Conservation (phyloP, 2,888 invertebrate species). For the Argyresthia albistria region DNA sequence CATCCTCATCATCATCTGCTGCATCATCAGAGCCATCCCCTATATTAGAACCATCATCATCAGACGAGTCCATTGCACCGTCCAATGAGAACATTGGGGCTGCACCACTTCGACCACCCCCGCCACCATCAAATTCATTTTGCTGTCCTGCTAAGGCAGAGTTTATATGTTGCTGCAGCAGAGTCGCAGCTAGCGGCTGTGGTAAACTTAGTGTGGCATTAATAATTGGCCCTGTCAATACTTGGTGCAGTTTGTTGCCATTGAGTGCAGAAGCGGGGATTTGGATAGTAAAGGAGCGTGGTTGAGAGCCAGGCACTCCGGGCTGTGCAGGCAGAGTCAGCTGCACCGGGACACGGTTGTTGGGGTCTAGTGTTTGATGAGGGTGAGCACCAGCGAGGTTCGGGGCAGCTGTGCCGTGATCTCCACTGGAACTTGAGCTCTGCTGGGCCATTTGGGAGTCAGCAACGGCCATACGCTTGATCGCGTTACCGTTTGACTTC, state of each 20-base stretch:
- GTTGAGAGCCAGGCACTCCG: slow-evolving; percentile 78
- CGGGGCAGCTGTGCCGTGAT: slow-evolving; percentile 41
- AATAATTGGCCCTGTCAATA: slow-evolving; percentile 89
- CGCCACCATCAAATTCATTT: slow-evolving; percentile 61
- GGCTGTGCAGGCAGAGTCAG: slow-evolving; percentile 88
- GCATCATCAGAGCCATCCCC: slow-evolving; percentile 77
- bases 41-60: slow-evolving; percentile 80
- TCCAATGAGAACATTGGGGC: slow-evolving; percentile 65
- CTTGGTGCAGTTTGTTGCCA: slow-evolving; percentile 78
- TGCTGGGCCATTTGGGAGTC: slow-evolving; percentile 42
- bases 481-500: slow-evolving; percentile 60
- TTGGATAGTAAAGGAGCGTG: slow-evolving; percentile 88
- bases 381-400: slow-evolving; percentile 46
- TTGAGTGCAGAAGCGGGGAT: slow-evolving; percentile 89
- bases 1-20: slow-evolving; percentile 81
- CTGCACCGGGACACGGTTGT: slow-evolving; percentile 69
- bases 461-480: slow-evolving; percentile 31
- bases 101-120: slow-evolving; percentile 55
- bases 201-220: slow-evolving; percentile 92
- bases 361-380: slow-evolving; percentile 55
- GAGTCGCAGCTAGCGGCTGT: slow-evolving; percentile 82
- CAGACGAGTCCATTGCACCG: slow-evolving; percentile 79
- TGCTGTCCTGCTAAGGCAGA: slow-evolving; percentile 76
- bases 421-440: slow-evolving; percentile 39
- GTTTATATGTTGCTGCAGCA: slow-evolving; percentile 92